Conservation (phyloP, 2,797 vertebrate species). For the Platalea minor region DNA sequence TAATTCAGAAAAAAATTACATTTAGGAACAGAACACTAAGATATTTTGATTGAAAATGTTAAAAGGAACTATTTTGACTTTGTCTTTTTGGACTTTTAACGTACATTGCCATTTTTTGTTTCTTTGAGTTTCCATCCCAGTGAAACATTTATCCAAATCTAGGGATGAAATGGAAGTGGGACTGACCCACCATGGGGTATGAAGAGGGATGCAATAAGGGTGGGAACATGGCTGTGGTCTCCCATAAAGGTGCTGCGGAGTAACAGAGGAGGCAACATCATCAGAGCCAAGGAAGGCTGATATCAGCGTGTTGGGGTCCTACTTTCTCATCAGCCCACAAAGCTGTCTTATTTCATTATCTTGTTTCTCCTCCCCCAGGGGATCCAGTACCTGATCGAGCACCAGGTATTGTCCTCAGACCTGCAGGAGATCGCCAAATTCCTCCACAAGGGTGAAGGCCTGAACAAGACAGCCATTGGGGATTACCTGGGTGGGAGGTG, state of each 20-base stretch:
- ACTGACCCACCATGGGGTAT: not conserved
- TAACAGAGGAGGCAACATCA: not conserved
- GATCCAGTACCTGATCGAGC: slow-evolving; percentile 83
- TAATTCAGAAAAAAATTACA: not conserved
- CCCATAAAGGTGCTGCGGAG: not conserved
- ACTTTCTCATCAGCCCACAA: not conserved
- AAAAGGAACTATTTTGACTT: not conserved
- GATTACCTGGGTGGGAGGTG: slow-evolving; percentile 91
- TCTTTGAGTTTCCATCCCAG: not conserved
- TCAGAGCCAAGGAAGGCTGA: not conserved
- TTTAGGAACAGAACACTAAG: not conserved
- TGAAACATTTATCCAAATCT: not conserved
- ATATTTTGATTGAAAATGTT: not conserved
- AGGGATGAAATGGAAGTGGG: not conserved
- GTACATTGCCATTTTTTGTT: not conserved
- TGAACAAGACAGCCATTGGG: slow-evolving; percentile 93
- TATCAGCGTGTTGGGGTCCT: not conserved
- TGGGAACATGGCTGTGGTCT: not conserved
- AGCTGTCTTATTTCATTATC: not conserved
- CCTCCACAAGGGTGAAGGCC: slow-evolving; percentile 91
- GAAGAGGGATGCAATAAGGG: not conserved
- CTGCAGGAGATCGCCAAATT: slow-evolving; percentile 83
- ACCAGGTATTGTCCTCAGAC: slow-evolving; percentile 76
- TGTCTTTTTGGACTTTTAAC: not conserved
- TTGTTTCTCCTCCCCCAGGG: slow-evolving; percentile 74